These are phyloP conservation scores for Tetranychus urticae DNA, from an alignment of 1,140 invertebrate species.

Conservation along the genomic window DNA sequence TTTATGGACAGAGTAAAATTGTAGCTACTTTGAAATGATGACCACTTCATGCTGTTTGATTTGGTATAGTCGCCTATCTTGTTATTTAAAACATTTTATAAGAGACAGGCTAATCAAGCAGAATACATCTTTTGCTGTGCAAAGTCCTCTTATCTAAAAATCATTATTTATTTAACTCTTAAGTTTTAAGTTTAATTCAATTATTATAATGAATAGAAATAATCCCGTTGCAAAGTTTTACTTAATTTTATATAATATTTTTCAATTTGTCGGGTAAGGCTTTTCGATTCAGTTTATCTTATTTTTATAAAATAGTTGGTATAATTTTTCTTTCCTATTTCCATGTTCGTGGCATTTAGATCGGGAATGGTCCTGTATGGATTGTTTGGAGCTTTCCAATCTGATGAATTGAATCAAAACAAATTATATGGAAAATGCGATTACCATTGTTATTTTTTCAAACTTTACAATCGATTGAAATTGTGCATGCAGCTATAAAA, in stretches of 20 bases:
- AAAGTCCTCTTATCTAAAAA: too few relatives aligned
- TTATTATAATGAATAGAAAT: too few relatives aligned
- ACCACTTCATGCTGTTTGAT: too few relatives aligned
- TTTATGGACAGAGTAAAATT: too few relatives aligned
- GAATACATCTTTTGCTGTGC: too few relatives aligned
- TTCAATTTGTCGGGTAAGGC: conserved; percentile 9
- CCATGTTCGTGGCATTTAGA: background rate
- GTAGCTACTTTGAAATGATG: too few relatives aligned
- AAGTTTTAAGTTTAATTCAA: too few relatives aligned
- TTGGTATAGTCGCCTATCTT: too few relatives aligned
- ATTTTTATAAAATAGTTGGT: background rate
- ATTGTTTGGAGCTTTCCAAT: background rate
- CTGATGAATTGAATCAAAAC: background rate
- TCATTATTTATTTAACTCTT: too few relatives aligned
- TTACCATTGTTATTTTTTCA: conserved; percentile 5
- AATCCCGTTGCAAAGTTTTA: conserved; percentile 3
- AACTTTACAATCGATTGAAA: conserved; percentile 11
- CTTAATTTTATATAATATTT: conserved; percentile 3
- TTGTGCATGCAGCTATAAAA: conserved; percentile 11
- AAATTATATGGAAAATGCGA: conserved; percentile 1
- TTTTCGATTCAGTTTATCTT: background rate
- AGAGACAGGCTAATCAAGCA: too few relatives aligned
- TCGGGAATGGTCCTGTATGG: background rate
- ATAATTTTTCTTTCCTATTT: background rate
- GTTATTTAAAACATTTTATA: too few relatives aligned